These are phyloP conservation scores for Callospermophilus lateralis DNA, from an alignment of 2,113 vertebrate species.

Conservation along the genomic window DNA sequence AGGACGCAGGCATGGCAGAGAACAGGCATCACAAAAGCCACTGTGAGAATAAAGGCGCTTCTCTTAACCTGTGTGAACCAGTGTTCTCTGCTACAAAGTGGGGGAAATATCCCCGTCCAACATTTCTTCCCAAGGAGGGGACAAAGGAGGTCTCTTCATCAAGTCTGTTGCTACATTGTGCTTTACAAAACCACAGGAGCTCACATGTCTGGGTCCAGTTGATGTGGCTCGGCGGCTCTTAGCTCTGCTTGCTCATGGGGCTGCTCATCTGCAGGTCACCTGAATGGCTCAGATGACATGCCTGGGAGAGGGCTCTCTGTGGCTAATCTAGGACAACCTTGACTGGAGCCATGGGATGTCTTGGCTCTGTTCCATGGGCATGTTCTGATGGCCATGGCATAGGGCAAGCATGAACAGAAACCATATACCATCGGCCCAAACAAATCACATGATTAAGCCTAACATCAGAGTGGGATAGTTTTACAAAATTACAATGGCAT, in stretches of 20 bases:
- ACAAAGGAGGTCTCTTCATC: not conserved
- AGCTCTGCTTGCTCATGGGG: not conserved
- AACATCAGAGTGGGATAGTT: not conserved
- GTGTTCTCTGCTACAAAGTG: not conserved
- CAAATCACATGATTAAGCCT: not conserved
- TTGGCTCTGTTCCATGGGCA: not conserved
- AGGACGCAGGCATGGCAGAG: not conserved
- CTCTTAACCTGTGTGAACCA: not conserved
- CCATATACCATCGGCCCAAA: not conserved
- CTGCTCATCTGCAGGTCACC: not conserved
- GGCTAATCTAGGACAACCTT: not conserved
- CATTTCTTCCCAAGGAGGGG: not conserved
- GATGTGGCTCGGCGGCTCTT: not conserved
- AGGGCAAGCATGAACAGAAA: not conserved
- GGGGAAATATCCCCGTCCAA: not conserved
- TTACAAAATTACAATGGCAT: not conserved
- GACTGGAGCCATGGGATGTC: not conserved
- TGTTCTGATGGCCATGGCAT: not conserved
- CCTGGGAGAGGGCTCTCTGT: not conserved
- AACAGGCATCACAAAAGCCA: not conserved
- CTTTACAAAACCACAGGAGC: not conserved
- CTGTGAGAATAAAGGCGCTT: not conserved
- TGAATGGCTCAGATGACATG: not conserved
- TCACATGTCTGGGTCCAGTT: not conserved
- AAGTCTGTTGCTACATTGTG: not conserved